These are phyloP conservation scores for Ochotona curzoniae DNA, from an alignment of 2,113 vertebrate genomes.

Conservation along the genomic window DNA sequence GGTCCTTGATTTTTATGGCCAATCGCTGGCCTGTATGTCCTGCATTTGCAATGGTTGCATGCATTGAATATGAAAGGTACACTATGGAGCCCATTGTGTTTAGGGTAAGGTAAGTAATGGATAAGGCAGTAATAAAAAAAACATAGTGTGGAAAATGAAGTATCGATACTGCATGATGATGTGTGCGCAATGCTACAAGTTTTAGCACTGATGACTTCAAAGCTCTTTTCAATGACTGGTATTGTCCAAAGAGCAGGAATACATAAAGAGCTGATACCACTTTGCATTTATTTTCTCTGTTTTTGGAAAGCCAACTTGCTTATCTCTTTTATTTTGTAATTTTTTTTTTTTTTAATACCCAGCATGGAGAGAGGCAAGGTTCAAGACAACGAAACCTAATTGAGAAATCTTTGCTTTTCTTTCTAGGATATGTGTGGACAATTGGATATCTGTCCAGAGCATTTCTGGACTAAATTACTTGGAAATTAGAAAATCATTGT, in stretches of 20 bases:
- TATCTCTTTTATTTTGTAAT: too few relatives aligned
- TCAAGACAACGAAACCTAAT: slow-evolving; percentile 17
- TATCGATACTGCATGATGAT: not conserved
- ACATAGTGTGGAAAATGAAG: not conserved
- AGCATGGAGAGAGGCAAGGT: not conserved
- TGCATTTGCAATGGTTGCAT: slow-evolving; percentile 5
- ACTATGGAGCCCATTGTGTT: not conserved
- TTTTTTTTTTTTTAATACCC: too few relatives aligned
- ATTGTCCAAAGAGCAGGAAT: slow-evolving; percentile 31
- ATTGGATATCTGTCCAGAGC: slow-evolving; percentile 12
- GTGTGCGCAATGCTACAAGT: not conserved
- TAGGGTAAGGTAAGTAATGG: slow-evolving; percentile 13
- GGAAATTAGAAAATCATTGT: slow-evolving; percentile 55
- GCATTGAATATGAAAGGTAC: slow-evolving; percentile 31
- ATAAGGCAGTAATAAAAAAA: not conserved
- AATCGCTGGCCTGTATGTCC: not conserved
- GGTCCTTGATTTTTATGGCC: not conserved
- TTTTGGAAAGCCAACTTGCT: slow-evolving; percentile 53
- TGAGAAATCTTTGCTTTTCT: slow-evolving; percentile 37
- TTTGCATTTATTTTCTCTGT: not conserved
- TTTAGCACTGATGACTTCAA: slow-evolving; percentile 28
- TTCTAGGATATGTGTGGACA: not conserved
- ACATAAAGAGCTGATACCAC: slow-evolving; percentile 12
- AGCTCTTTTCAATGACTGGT: not conserved
- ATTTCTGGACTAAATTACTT: slow-evolving; percentile 56